These are phyloP conservation scores for Trichogramma dendrolimi DNA, from an alignment of 2,888 invertebrate genomes.

Conservation along the genomic window DNA sequence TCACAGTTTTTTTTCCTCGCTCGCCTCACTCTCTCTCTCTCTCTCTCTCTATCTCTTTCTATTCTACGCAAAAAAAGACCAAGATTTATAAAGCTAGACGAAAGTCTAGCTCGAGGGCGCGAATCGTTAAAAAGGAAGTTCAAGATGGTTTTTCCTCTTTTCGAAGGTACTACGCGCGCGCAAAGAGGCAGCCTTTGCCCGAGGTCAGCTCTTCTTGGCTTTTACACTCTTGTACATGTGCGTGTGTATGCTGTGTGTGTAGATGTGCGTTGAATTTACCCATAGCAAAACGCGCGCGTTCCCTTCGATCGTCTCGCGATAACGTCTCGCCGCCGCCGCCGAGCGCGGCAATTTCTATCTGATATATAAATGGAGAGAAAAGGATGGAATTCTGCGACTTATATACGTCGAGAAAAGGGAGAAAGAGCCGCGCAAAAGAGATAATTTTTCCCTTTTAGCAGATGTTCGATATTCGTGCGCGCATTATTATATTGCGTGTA, in stretches of 20 bases:
- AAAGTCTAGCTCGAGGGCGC: not conserved
- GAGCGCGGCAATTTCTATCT: no score
- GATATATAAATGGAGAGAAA: no score
- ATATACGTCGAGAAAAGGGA: no score
- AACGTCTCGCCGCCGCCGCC: not conserved
- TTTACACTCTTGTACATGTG: no score
- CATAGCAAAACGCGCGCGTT: slow-evolving; percentile 16
- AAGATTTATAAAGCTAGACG: not conserved
- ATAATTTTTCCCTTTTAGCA: slow-evolving; percentile 8
- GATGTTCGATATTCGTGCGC: not conserved
- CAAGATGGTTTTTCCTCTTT: slow-evolving; percentile 21
- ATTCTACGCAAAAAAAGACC: no score
- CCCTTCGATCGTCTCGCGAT: slow-evolving; percentile 6
- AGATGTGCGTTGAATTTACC: not conserved
- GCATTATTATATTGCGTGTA: slow-evolving; percentile 20
- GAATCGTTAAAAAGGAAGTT: not conserved
- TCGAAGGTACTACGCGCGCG: not conserved
- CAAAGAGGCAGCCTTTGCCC: no score
- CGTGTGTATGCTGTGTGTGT: no score
- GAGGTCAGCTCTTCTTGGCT: no score
- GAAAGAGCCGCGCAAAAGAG: not conserved
- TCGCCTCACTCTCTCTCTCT: no score
- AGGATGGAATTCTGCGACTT: no score
- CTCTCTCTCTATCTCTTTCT: no score
- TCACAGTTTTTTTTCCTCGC: no score